Base-by-base conservation (phyloP, 92 coral and sea anemone species). In the Nematostella vectensis region DNA sequence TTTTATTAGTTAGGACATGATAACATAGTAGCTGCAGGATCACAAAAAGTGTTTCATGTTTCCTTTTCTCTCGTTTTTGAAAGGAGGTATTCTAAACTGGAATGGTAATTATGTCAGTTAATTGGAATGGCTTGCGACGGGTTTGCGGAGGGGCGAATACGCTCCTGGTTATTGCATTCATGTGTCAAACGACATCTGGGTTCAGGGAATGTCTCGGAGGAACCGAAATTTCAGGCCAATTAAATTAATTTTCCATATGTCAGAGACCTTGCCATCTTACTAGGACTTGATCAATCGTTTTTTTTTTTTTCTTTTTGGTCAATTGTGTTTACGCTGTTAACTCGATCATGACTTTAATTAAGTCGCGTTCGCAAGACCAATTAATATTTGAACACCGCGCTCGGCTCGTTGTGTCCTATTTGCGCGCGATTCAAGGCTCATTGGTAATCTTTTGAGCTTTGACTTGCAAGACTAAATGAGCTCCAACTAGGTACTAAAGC, bases 141-240 rank as follows among this genome's bases (percentile, higher is more conserved):
- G 58, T 74, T 67, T 31, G 31, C 38, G 28, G 61, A 42, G 66
- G 67, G 59, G 64, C 65, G 59, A 63, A 54, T 52, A 69, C 59
- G 58, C 57, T 65, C 21, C 58, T 59, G 39, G 65, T 72, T 33
- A 68, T 67, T 56, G 71, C 71, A 63, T 69, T 49, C 30, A 58
- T 42, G 67, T 54, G 80, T 30, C 40, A 31, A 65, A 66, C 71
- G 42, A 72, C 84, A 78, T 72, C 80, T 78, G 84, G 74, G 58
- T 25, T 27, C 10, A 8, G 9, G 42, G 42, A 36, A 22, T 8
- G 49, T 61, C n/a, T n/a, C n/a, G 57, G 42, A 36, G 47, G 53
- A 29, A 28, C 30, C 53, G 21, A 65, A 27, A 55, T 27, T 21
- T 25, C 45, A 43, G 55, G 63, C 58, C 58, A 66, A 66, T 66